Evolutionary conservation across 2,888 invertebrate genomes (phyloP).

Genomic region (Chironomus tentans): DNA sequence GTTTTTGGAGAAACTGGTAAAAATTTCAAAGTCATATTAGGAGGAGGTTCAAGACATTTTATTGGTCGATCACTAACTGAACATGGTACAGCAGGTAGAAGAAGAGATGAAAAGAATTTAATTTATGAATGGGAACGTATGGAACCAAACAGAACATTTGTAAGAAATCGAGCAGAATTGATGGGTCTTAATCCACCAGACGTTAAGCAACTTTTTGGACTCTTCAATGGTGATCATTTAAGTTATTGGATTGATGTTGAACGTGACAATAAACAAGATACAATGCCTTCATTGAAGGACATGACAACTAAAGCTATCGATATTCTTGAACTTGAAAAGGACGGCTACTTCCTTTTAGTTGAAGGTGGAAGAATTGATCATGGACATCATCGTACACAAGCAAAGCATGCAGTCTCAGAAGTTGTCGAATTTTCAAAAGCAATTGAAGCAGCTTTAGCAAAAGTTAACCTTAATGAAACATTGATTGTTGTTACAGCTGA

Average conservation of each 20-base stretch:
- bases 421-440: constrained; percentile 67
- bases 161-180: constrained; percentile 45
- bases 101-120: constrained; percentile 50
- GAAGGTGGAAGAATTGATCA: constrained; percentile 67
- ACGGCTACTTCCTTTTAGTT: constrained; percentile 68
- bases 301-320: constrained; percentile 65
- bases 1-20: constrained; percentile 55
- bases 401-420: constrained; percentile 60
- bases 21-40: constrained; percentile 52
- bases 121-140: constrained; percentile 51
- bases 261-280: constrained; percentile 31
- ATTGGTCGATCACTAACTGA: constrained; percentile 29
- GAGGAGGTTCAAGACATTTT: constrained; percentile 38
- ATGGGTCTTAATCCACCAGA: constrained; percentile 33
- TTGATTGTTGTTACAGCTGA: constrained; percentile 70
- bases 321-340: constrained; percentile 51
- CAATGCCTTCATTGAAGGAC: constrained; percentile 60
- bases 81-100: constrained; percentile 34
- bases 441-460: constrained; percentile 49
- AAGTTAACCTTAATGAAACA: constrained; percentile 59
- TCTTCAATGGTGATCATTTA: constrained; percentile 44
- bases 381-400: constrained; percentile 57
- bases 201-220: constrained; percentile 31
- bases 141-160: constrained; percentile 40
- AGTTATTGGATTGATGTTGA: constrained; percentile 46